Evolutionary conservation across 1,140 invertebrate genomes (phyloP).

Genomic region (Drosophila tsacasi): DNA sequence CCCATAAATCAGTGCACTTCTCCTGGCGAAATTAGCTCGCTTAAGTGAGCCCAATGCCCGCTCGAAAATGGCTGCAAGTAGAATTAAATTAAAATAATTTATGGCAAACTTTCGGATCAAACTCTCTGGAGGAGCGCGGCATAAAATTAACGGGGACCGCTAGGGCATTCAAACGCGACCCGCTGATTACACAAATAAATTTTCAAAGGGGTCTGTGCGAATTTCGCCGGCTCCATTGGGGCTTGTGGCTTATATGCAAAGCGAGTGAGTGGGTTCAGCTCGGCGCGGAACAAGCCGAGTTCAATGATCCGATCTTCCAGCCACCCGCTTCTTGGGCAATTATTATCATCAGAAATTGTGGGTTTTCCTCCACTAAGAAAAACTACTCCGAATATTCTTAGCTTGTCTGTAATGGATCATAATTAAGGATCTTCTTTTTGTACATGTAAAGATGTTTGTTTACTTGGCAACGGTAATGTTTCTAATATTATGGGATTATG

Average conservation of each 20-base stretch:
- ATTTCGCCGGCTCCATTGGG: constrained; percentile 35
- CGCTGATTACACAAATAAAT: constrained; percentile 70
- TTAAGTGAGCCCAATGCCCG: constrained; percentile 46
- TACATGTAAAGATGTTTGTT: too few species aligned
- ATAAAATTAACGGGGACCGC: constrained; percentile 59
- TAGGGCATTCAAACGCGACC: constrained; percentile 26
- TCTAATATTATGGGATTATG: background rate
- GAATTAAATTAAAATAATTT: constrained; percentile 68
- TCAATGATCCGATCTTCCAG: constrained; percentile 75
- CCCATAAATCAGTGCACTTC: constrained; percentile 53
- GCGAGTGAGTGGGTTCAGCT: constrained; percentile 55
- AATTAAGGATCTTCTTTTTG: background rate
- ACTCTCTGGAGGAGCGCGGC: constrained; percentile 41
- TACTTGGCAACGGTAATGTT: background rate
- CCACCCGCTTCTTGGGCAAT: constrained; percentile 39
- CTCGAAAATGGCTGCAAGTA: constrained; percentile 48
- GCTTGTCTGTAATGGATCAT: background rate
- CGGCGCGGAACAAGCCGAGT: constrained; percentile 44
- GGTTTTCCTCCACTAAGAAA: constrained; percentile 55
- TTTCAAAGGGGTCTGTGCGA: constrained; percentile 60
- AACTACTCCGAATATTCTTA: background rate
- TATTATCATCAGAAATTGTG: constrained; percentile 20
- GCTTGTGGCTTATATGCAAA: constrained; percentile 56
- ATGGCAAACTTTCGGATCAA: constrained; percentile 55
- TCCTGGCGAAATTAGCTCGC: constrained; percentile 30